phyloP scores from a whole-genome alignment of 2,888 invertebrate genomes.

The Autographa gamma region DNA sequence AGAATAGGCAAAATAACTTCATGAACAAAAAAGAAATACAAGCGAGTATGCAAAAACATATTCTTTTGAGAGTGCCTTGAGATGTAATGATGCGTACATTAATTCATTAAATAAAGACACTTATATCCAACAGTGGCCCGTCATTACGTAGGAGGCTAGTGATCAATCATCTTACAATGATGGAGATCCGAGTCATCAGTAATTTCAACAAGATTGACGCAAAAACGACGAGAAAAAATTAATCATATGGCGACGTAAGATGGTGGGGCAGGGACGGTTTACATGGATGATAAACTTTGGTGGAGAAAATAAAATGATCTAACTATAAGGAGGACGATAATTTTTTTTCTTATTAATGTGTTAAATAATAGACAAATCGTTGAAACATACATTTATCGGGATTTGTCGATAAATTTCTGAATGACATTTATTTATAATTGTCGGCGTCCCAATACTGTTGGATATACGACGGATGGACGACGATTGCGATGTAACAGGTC shows the following conservation, averaged over 20 bases:
- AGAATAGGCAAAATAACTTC: too few relatives aligned
- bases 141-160: slow-evolving; percentile 41
- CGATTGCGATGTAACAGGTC: too few relatives aligned
- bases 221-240: slow-evolving; percentile 56
- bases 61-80: neutral
- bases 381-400: too few relatives aligned
- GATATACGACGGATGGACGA: too few relatives aligned
- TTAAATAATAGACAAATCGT: too few relatives aligned
- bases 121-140: slow-evolving; percentile 30
- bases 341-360: too few relatives aligned
- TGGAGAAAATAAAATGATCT: neutral
- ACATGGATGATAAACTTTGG: slow-evolving; percentile 32
- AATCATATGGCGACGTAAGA: slow-evolving; percentile 49
- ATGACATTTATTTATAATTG: too few relatives aligned
- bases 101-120: slow-evolving; percentile 47
- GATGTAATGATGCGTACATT: neutral
- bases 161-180: slow-evolving; percentile 53
- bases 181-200: slow-evolving; percentile 51
- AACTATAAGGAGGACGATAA: too few relatives aligned
- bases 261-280: slow-evolving; percentile 27
- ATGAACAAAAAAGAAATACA: neutral
- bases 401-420: too few relatives aligned
- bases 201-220: slow-evolving; percentile 56
- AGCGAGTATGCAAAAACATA: neutral
- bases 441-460: too few relatives aligned